phyloP scores from a whole-genome alignment of 2,113 vertebrate species.

The Apaloderma vittatum region DNA sequence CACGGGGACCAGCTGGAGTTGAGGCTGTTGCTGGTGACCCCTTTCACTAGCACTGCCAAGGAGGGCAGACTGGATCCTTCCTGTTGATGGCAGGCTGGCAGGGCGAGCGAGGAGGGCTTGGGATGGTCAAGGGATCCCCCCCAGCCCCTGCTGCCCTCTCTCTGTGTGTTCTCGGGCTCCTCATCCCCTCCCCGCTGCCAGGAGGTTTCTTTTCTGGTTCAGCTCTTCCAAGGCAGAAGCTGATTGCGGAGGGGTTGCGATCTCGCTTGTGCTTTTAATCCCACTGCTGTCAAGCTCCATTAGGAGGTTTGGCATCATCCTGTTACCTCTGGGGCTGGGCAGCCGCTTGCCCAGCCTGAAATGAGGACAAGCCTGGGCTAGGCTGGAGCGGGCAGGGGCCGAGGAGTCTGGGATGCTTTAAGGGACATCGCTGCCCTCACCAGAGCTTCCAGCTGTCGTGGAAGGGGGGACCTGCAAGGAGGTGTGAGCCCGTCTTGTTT shows the following conservation, averaged over 20 bases:
- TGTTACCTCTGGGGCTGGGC: constrained; percentile 71
- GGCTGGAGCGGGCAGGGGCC: rapidly evolving
- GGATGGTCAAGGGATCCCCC: rapidly evolving
- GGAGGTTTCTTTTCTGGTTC: constrained; percentile 71
- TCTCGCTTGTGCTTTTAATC: constrained; percentile 77
- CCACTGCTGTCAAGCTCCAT: constrained; percentile 82
- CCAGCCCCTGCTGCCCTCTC: background rate
- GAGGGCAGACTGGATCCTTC: background rate
- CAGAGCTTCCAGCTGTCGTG: background rate
- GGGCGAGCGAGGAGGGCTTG: background rate
- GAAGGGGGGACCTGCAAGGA: background rate
- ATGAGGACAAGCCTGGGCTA: constrained; percentile 56
- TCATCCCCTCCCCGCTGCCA: background rate
- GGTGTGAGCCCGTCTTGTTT: background rate
- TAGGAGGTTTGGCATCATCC: constrained; percentile 78
- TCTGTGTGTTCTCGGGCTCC: rapidly evolving
- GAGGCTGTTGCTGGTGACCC: background rate
- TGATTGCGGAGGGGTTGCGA: constrained; percentile 21
- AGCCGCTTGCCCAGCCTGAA: constrained; percentile 44
- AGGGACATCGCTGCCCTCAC: rapidly evolving
- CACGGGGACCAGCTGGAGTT: background rate
- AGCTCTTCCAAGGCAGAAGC: constrained; percentile 64
- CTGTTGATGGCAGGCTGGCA: rapidly evolving
- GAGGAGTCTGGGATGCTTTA: background rate
- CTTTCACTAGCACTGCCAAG: background rate